Evolutionary conservation across 2,888 invertebrate species (phyloP).

Genomic region (Caenorhabditis uteleia): DNA sequence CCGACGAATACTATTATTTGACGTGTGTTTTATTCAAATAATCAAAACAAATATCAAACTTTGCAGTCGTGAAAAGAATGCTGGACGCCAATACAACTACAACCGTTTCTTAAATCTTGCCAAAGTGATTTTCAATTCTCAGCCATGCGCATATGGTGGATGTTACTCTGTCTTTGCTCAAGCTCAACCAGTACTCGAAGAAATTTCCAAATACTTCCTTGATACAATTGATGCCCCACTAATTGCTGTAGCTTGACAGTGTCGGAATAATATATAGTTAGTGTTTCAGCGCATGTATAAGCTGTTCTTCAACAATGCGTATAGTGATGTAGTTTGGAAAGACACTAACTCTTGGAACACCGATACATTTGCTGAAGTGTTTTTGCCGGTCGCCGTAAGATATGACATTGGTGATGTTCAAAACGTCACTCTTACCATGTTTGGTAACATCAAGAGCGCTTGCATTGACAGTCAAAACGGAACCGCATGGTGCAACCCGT

Average conservation of each 20-base stretch:
- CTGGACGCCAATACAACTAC: constrained; percentile 12
- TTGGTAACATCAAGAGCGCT: constrained; percentile 24
- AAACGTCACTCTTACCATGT: constrained; percentile 22
- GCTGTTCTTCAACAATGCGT: constrained; percentile 15
- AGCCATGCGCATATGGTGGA: constrained; percentile 2
- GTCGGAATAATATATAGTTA: background rate
- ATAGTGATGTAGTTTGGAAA: constrained; percentile 16
- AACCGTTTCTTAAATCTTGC: constrained; percentile 32
- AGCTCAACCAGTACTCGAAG: constrained; percentile 22
- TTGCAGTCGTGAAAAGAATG: constrained; percentile 25
- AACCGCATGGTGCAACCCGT: constrained; percentile 45
- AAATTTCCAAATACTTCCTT: constrained; percentile 11
- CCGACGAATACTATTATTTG: constrained; percentile 34
- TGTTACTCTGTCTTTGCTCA: constrained; percentile 28
- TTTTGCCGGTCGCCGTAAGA: constrained; percentile 41
- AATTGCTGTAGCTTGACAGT: constrained; percentile 8
- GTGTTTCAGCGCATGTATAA: constrained; percentile 26
- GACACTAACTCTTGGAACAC: constrained; percentile 19
- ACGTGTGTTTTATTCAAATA: constrained; percentile 2
- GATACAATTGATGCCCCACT: constrained; percentile 22
- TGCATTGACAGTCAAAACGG: constrained; percentile 35
- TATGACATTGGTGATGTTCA: constrained; percentile 37
- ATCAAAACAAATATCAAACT: background rate
- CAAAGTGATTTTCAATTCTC: constrained; percentile 25
- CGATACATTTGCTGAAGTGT: constrained; percentile 29